Conservation (phyloP, 2,797 vertebrate species). For the Callimico goeldii region DNA sequence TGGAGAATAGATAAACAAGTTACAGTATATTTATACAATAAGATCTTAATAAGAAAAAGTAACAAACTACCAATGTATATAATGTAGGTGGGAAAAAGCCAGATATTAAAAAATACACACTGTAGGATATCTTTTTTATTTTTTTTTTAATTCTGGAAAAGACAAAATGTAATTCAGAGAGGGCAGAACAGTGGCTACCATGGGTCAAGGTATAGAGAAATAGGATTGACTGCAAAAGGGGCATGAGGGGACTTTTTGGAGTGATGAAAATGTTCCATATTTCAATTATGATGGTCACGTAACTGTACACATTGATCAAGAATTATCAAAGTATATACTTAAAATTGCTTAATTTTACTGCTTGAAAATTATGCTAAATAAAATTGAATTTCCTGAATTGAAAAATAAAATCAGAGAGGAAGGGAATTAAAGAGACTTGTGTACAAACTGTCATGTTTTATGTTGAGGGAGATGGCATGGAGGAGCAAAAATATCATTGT, state of each 20-base stretch:
- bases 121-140: not conserved
- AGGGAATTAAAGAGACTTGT: not conserved
- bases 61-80: not conserved
- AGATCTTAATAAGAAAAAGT: not conserved
- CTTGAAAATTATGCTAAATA: slow-evolving; percentile 4
- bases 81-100: not conserved
- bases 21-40: not conserved
- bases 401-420: not conserved
- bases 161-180: not conserved
- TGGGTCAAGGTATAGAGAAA: not conserved
- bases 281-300: not conserved
- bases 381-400: not conserved
- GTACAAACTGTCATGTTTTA: not conserved
- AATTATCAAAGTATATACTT: not conserved
- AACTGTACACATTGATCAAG: not conserved
- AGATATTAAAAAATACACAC: not conserved
- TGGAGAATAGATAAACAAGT: not conserved
- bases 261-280: not conserved
- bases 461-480: not conserved
- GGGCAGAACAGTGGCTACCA: not conserved
- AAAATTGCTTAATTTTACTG: not conserved
- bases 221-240: not conserved
- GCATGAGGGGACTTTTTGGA: not conserved
- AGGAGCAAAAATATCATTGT: not conserved
- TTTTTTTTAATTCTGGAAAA: slow-evolving; percentile 10